phyloP scores from a whole-genome alignment of 1,140 invertebrate genomes.

The Sminthurinus signatus region DNA sequence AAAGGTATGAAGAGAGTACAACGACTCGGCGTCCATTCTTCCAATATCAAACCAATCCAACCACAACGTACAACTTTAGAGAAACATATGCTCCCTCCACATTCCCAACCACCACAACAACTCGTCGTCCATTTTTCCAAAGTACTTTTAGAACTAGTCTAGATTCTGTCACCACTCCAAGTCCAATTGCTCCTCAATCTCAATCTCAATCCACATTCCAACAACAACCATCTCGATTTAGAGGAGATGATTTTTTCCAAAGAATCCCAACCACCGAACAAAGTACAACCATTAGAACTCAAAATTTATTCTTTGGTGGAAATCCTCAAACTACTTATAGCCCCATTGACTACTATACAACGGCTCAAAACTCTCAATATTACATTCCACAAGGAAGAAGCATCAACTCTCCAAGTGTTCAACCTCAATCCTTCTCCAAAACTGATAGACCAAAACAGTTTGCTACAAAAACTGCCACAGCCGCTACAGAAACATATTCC shows the following conservation, averaged over 20 bases:
- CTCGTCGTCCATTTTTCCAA: conserved; percentile 28
- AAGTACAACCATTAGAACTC: conserved; percentile 19
- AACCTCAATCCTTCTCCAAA: conserved; percentile 9
- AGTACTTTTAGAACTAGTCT: conserved; percentile 32
- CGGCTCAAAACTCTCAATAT: neutral
- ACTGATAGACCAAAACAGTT: conserved; percentile 17
- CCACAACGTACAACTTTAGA: too few species aligned
- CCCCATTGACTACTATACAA: neutral
- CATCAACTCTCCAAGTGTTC: neutral
- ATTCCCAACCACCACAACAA: conserved; percentile 1
- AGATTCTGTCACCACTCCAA: conserved; percentile 12
- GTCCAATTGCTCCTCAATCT: neutral
- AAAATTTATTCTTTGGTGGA: conserved; percentile 16
- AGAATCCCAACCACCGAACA: conserved; percentile 17
- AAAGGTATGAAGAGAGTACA: too few species aligned
- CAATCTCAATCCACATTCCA: conserved; percentile 26
- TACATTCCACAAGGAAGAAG: neutral
- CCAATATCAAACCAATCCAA: neutral
- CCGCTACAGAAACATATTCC: neutral
- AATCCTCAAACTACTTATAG: neutral
- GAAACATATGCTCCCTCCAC: neutral
- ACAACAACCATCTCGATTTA: conserved; percentile 32
- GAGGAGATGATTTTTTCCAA: conserved; percentile 30
- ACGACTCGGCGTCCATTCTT: neutral
- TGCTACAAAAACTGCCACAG: neutral